Evolutionary conservation across 2,888 invertebrate species (phyloP).

Genomic region (Strigamia crassipes): DNA sequence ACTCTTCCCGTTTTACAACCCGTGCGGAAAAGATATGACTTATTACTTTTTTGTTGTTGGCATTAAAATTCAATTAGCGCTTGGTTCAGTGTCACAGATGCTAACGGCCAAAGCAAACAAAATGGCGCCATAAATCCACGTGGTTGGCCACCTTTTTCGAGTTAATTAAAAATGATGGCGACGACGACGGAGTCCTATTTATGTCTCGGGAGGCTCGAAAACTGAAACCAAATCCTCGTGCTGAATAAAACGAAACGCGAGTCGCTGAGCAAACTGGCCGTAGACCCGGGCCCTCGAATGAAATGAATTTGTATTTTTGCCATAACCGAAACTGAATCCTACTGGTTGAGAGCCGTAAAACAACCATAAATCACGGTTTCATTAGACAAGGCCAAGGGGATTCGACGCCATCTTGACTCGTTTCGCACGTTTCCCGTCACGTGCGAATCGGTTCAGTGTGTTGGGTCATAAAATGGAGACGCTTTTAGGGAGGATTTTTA

Average conservation of each 20-base stretch:
- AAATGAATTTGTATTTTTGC: conserved; percentile 18
- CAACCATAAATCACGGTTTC: background rate
- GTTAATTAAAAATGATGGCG: conserved; percentile 27
- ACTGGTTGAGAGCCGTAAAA: background rate
- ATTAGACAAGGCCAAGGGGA: conserved; percentile 25
- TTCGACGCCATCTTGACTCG: background rate
- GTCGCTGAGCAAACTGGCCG: background rate
- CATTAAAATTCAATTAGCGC: conserved; percentile 38
- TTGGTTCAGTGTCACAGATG: background rate
- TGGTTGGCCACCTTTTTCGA: conserved; percentile 15
- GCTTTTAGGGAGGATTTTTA: background rate
- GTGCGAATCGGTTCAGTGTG: background rate
- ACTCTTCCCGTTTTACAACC: background rate
- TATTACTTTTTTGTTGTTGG: conserved; percentile 5
- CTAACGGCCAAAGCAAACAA: conserved; percentile 10
- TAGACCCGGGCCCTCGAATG: background rate
- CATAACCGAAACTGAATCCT: background rate
- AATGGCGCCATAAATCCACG: conserved; percentile 13
- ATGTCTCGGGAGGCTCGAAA: background rate
- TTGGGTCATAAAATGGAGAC: no score
- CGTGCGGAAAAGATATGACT: conserved; percentile 12
- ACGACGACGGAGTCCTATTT: conserved; percentile 3
- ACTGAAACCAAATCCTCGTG: background rate
- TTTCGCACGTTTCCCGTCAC: conserved; percentile 4
- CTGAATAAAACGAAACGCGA: background rate